These are phyloP conservation scores for Discoglossus pictus DNA, from an alignment of 2,797 vertebrate species.

Conservation along the genomic window DNA sequence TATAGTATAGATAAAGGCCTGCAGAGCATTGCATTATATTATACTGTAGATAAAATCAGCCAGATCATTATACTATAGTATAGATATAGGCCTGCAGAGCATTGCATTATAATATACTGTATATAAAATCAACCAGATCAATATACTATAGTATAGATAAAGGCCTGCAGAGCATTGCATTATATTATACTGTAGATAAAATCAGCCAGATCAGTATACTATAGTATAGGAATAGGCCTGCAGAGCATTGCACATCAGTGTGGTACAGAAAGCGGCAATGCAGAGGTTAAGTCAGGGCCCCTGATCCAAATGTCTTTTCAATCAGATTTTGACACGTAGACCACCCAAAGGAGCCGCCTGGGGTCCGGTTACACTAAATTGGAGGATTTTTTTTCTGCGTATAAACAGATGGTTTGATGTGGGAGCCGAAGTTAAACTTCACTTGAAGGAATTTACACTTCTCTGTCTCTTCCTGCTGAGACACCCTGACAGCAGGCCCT, in stretches of 20 bases:
- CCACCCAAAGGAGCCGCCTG: constrained; percentile 7
- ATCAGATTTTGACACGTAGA: constrained; percentile 9
- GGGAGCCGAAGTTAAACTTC: constrained; percentile 43
- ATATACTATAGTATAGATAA: too few species aligned
- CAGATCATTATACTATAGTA: too few species aligned
- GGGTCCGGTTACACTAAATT: background rate
- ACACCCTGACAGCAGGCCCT: constrained; percentile 29
- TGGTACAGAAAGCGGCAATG: background rate
- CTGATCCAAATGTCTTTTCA: background rate
- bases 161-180: too few species aligned
- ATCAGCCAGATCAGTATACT: too few species aligned
- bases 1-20: too few species aligned
- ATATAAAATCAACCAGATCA: too few species aligned
- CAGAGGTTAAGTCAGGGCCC: constrained; percentile 18
- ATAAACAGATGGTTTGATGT: constrained; percentile 52
- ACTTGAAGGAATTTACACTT: constrained; percentile 47
- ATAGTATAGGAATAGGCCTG: too few species aligned
- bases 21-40: too few species aligned
- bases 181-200: too few species aligned
- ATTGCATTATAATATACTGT: too few species aligned
- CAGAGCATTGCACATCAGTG: constrained; percentile 5
- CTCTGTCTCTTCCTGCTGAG: constrained; percentile 42
- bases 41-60: too few species aligned
- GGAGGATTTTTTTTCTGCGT: constrained; percentile 28
- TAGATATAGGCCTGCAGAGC: too few species aligned